phyloP scores from a whole-genome alignment of 2,797 vertebrate genomes.

The Leuciscus waleckii region DNA sequence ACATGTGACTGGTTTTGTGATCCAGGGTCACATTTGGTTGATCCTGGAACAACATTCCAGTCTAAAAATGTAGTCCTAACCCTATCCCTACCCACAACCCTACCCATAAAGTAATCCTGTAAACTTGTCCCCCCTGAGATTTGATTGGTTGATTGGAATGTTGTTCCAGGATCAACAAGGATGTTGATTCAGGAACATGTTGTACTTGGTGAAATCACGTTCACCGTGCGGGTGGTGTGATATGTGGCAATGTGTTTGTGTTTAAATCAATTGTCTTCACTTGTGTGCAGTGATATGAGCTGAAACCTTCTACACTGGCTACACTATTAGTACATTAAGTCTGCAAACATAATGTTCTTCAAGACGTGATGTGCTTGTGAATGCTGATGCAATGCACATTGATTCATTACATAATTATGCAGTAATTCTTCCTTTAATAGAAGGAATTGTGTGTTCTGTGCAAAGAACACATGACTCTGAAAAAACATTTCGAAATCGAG shows the following conservation, averaged over 20 bases:
- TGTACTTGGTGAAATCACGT: not conserved
- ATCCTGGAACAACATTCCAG: not conserved
- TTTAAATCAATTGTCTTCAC: constrained; percentile 1
- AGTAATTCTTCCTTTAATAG: not conserved
- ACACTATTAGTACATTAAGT: not conserved
- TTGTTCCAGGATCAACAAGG: not conserved
- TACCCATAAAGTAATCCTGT: not conserved
- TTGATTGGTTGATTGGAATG: not conserved
- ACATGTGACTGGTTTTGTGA: too few relatives aligned
- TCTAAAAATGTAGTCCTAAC: not conserved
- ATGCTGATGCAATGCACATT: constrained; percentile 30
- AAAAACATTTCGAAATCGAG: constrained; percentile 5
- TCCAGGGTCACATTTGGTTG: not conserved
- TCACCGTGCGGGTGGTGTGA: not conserved
- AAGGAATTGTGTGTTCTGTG: not conserved
- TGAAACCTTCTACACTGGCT: not conserved
- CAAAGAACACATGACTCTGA: not conserved
- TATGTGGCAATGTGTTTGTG: not conserved
- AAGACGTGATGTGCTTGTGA: not conserved
- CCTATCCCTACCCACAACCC: not conserved
- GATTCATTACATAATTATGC: not conserved
- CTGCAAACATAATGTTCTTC: not conserved
- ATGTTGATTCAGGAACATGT: not conserved
- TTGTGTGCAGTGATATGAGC: not conserved
- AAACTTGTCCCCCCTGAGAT: not conserved